phyloP scores from a whole-genome alignment of 2,888 invertebrate species.

The Ormyrus pomaceus region DNA sequence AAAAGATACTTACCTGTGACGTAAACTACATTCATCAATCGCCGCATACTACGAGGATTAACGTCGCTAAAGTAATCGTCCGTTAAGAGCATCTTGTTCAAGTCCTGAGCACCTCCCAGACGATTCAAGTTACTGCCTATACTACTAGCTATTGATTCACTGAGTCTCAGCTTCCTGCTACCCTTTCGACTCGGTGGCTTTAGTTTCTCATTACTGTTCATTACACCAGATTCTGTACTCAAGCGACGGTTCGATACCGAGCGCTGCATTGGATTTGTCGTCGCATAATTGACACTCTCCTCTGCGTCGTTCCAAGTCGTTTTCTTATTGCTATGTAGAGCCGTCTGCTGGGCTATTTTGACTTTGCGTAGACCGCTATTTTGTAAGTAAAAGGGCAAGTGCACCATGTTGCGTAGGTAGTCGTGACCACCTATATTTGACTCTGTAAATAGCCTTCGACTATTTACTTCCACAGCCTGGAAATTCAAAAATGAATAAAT shows the following conservation, averaged over 20 bases:
- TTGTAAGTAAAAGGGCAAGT: slow-evolving; percentile 98
- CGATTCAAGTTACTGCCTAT: slow-evolving; percentile 92
- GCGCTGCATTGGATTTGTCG: slow-evolving; percentile 76
- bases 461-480: slow-evolving; percentile 93
- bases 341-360: slow-evolving; percentile 90
- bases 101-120: slow-evolving; percentile 84
- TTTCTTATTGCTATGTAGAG: slow-evolving; percentile 75
- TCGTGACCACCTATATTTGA: slow-evolving; percentile 96
- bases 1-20: slow-evolving; percentile 84
- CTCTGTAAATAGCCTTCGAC: slow-evolving; percentile 90
- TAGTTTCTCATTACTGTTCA: slow-evolving; percentile 90
- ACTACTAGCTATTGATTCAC: slow-evolving; percentile 93
- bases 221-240: slow-evolving; percentile 87
- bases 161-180: slow-evolving; percentile 86
- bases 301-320: slow-evolving; percentile 77
- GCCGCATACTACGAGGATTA: slow-evolving; percentile 96
- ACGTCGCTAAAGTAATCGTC: slow-evolving; percentile 99
- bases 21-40: slow-evolving; percentile 97
- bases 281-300: slow-evolving; percentile 76
- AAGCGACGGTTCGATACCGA: slow-evolving; percentile 84
- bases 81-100: slow-evolving; percentile 91
- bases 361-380: slow-evolving; percentile 95
- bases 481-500: slow-evolving; percentile 20
- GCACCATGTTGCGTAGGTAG: slow-evolving; percentile 96
- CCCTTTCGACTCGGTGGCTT: slow-evolving; percentile 79